Evolutionary conservation across 2,797 vertebrate genomes (phyloP), one percentile per base, ranked within the genome.

Genomic region (Distichodus sexfasciatus): DNA sequence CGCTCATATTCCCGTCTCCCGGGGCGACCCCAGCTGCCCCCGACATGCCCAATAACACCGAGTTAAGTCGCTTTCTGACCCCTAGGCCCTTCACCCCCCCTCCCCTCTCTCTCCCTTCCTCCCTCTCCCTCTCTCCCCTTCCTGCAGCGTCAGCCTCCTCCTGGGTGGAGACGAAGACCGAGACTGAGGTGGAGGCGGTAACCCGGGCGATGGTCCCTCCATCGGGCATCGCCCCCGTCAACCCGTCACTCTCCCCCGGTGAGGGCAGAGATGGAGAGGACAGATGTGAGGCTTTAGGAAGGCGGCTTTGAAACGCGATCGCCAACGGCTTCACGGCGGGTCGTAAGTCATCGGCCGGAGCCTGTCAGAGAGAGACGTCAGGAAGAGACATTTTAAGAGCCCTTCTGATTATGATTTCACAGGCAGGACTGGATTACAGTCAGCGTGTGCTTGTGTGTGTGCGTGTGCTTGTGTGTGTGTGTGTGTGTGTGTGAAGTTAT

Each of bases 391-490:
- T n/a, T n/a, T n/a, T n/a, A n/a, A n/a, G n/a, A n/a, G 47, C 33
- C 14, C 55, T 14, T 29, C 21, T 23, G 36, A 60, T 91, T 92
- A 90, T 91, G 88, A 91, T 87, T 91, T 88, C 83, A 90, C 86
- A 85, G 67, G 87, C 81, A 90, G 87, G 86, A 85, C 87, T 90
- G 90, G 92, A 92, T 92, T 90, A 90, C 87, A 91, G 90, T 89
- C 89, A 88, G 84, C 87, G 89, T 17, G 15, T 86, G 74, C 90
- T 90, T 88, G 83, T 85, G 84, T 89, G 19, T 57, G 17, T 26
- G 38, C 40, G 54, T 58, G 19, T 58, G 35, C 40, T 33, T 40
- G 38, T 29, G 47, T 66, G 36, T 66, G 48, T 50, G 62, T 63
- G 31, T 28, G 31, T 50, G 44, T 28, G 24, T 4, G 48, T 53